Percentiles rank a stretch among this genome's conserved stretches.
These are phyloP conservation scores for Cyphomyrus discorhynchus DNA, from an alignment of 2,113 vertebrate species.

Conservation along the genomic window DNA sequence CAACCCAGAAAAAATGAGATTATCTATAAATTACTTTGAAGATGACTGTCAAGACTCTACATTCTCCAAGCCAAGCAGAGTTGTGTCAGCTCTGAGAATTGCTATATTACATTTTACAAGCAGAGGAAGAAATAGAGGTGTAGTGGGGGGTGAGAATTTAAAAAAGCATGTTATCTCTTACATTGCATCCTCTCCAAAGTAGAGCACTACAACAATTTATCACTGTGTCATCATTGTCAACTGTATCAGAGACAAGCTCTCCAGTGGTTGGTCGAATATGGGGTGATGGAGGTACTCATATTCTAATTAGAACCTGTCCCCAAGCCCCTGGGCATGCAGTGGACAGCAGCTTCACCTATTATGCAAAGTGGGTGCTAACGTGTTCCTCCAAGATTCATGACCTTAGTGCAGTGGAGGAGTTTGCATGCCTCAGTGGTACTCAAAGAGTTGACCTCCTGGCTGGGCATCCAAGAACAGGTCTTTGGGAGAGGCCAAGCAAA, in stretches of 20 bases:
- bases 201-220: slow-evolving; percentile 13
- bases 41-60: background rate
- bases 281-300: background rate
- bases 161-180: background rate
- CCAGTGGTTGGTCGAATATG: background rate
- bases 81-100: slow-evolving; percentile 10
- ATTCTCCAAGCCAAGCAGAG: background rate
- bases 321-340: background rate
- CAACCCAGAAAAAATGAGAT: background rate
- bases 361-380: background rate
- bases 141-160: background rate
- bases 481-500: background rate
- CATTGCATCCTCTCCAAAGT: background rate
- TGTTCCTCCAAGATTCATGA: background rate
- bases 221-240: slow-evolving; percentile 11
- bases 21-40: slow-evolving; percentile 25
- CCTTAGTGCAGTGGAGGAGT: no score
- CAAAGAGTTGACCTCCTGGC: no score
- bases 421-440: no score
- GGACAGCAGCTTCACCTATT: background rate
- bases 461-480: background rate
- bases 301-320: slow-evolving; percentile 7
- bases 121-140: background rate
- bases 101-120: slow-evolving; percentile 19
- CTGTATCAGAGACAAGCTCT: background rate